A percentile compares a stretch with the other conserved stretches of the same genome.
These are phyloP conservation scores for Ormyrus nitidulus DNA, from an alignment of 2,888 invertebrate genomes.

Conservation along the genomic window DNA sequence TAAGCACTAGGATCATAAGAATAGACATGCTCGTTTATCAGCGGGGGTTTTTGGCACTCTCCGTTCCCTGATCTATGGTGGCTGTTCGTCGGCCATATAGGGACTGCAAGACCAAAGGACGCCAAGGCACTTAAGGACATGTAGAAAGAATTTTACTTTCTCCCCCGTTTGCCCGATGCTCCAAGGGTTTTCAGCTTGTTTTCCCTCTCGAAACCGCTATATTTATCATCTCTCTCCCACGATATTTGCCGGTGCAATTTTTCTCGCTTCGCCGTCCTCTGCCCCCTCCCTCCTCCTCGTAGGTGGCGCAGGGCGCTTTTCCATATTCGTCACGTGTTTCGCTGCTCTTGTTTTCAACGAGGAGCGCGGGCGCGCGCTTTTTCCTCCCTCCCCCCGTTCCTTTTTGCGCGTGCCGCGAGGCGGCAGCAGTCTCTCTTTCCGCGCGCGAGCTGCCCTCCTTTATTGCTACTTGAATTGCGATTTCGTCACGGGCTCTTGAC, in stretches of 20 bases:
- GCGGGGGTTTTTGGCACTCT: constrained; percentile 59
- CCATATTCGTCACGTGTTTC: background rate
- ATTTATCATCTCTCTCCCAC: constrained; percentile 61
- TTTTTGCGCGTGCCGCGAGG: background rate
- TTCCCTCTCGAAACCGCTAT: constrained; percentile 61
- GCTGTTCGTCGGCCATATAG: constrained; percentile 5
- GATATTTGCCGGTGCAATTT: constrained; percentile 22
- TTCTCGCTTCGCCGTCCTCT: constrained; percentile 9
- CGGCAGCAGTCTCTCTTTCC: no score
- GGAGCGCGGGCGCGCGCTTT: background rate
- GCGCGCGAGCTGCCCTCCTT: constrained; percentile 53
- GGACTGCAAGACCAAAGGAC: constrained; percentile 63
- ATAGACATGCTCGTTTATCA: constrained; percentile 58
- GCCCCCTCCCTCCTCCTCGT: no score
- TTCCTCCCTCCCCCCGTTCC: background rate
- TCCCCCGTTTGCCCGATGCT: background rate
- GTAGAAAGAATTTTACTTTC: constrained; percentile 42
- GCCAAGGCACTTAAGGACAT: constrained; percentile 68
- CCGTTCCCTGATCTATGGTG: constrained; percentile 33
- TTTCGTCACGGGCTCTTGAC: constrained; percentile 69
- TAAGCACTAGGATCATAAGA: constrained; percentile 20
- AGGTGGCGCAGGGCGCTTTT: background rate
- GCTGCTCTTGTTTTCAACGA: constrained; percentile 4
- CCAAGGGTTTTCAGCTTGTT: constrained; percentile 50
- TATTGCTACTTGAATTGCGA: constrained; percentile 64